phyloP scores from a whole-genome alignment of 2,888 invertebrate genomes.

The Chromoteleia sp. region DNA sequence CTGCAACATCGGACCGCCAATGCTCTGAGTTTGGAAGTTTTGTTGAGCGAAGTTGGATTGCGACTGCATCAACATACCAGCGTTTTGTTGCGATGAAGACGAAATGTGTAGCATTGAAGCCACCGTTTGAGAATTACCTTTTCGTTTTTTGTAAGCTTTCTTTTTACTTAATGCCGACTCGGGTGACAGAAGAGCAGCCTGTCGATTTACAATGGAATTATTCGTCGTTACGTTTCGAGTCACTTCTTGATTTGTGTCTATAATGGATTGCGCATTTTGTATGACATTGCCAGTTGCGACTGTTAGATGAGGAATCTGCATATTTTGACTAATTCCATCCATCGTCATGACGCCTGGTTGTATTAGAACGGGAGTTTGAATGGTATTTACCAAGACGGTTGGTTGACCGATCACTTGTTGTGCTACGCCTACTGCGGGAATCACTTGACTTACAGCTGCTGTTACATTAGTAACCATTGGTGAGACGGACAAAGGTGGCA shows the following conservation, averaged over 20 bases:
- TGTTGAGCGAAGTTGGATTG: conserved; percentile 88
- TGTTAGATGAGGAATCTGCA: conserved; percentile 88
- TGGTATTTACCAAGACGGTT: conserved; percentile 92
- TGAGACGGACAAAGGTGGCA: conserved; percentile 88
- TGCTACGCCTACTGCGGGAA: conserved; percentile 87
- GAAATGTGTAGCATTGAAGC: conserved; percentile 90
- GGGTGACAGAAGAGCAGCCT: conserved; percentile 87
- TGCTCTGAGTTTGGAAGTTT: conserved; percentile 90
- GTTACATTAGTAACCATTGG: conserved; percentile 89
- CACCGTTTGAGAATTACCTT: conserved; percentile 88
- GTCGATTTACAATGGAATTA: conserved; percentile 78
- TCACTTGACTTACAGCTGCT: conserved; percentile 88
- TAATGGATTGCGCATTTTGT: conserved; percentile 86
- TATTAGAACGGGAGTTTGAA: conserved; percentile 91
- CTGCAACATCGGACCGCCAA: conserved; percentile 90
- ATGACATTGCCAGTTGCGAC: conserved; percentile 88
- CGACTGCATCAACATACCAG: conserved; percentile 87
- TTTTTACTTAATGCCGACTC: conserved; percentile 88
- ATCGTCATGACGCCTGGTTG: conserved; percentile 92
- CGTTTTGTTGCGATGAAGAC: conserved; percentile 86
- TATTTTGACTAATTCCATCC: conserved; percentile 90
- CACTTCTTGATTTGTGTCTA: conserved; percentile 84
- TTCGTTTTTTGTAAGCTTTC: conserved; percentile 89
- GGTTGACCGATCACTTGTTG: conserved; percentile 91
- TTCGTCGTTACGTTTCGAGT: conserved; percentile 77